phyloP scores from a whole-genome alignment of 2,113 vertebrate genomes.

The Ptilonorhynchus violaceus region DNA sequence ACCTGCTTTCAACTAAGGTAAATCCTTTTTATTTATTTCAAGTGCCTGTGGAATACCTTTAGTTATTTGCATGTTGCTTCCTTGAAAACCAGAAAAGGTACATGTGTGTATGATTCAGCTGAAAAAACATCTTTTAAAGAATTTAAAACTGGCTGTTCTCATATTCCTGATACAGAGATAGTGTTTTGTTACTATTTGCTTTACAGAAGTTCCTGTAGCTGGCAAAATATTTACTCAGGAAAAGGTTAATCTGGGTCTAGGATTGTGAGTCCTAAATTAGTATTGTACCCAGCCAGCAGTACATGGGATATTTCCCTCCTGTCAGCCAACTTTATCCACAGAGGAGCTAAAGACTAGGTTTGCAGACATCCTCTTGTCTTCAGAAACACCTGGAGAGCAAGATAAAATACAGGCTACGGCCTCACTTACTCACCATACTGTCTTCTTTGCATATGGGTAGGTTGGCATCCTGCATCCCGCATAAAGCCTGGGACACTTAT shows the following conservation, averaged over 20 bases:
- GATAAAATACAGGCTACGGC: background rate
- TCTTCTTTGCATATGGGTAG: background rate
- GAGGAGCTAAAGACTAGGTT: background rate
- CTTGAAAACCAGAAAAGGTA: background rate
- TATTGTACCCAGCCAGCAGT: background rate
- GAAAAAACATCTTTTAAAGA: background rate
- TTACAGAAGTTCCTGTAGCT: background rate
- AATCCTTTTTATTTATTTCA: background rate
- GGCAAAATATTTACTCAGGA: background rate
- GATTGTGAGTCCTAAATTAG: background rate
- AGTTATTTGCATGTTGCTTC: background rate
- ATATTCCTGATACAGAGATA: background rate
- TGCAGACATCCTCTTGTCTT: background rate
- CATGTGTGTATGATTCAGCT: background rate
- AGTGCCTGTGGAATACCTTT: background rate
- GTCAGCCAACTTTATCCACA: background rate
- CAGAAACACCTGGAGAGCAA: background rate
- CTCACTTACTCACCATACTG: background rate
- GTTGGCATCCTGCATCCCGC: fast-evolving
- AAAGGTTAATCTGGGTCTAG: background rate
- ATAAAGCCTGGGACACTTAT: background rate
- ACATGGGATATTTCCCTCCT: background rate
- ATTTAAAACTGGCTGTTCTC: background rate
- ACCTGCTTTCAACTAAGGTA: background rate
- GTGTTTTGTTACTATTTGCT: background rate